A percentile compares a stretch with the other conserved stretches of the same genome.
Conservation (phyloP, 2,888 invertebrate species). For the Ellobium chinense region DNA sequence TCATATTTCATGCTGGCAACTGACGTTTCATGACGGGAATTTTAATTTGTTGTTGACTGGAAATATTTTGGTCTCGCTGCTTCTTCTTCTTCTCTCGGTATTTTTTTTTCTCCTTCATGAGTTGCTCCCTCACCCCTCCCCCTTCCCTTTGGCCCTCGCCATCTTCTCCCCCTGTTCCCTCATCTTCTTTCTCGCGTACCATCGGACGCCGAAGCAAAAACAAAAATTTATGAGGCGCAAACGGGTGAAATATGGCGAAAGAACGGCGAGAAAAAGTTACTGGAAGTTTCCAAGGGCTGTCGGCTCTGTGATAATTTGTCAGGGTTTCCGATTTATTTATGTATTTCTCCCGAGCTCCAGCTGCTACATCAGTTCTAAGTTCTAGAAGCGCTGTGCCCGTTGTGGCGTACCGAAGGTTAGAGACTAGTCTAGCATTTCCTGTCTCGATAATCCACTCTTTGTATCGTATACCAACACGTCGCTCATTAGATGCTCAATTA, state of each 20-base stretch:
- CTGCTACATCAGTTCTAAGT: no score
- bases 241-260: neutral
- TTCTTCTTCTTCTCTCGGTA: neutral
- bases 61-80: neutral
- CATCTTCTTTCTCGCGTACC: neutral
- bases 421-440: no score
- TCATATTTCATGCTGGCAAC: neutral
- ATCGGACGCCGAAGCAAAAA: neutral
- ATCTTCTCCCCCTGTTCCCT: neutral
- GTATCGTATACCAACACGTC: no score
- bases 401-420: no score
- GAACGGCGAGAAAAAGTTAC: neutral
- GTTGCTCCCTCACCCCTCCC: no score
- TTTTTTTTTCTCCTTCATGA: no score
- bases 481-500: no score
- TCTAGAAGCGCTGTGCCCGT: no score
- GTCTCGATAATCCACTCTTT: no score
- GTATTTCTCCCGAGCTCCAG: neutral
- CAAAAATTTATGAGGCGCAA: slow-evolving; percentile 7
- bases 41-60: slow-evolving; percentile 11
- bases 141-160: no score
- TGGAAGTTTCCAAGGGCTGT: neutral
- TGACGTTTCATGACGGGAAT: slow-evolving; percentile 1
- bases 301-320: slow-evolving; percentile 16
- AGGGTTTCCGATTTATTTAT: neutral